phyloP scores from a whole-genome alignment of 2,888 invertebrate species.

The Sinopyrophorus schimmeli region DNA sequence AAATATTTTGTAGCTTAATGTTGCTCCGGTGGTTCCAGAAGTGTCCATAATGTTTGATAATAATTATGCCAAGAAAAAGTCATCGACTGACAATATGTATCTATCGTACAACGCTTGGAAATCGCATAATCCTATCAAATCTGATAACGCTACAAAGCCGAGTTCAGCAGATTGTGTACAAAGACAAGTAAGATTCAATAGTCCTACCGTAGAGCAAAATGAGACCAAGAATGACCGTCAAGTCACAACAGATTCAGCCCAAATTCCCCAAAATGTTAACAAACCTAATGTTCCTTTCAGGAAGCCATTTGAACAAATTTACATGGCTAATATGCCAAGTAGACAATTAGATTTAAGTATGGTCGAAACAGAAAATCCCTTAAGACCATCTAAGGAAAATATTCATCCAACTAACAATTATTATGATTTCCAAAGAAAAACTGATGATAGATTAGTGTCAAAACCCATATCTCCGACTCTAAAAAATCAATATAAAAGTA shows the following conservation, averaged over 20 bases:
- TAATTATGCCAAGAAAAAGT: background rate
- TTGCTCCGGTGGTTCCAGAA: constrained; percentile 48
- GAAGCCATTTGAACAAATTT: constrained; percentile 50
- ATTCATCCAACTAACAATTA: constrained; percentile 11
- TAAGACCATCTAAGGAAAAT: no score
- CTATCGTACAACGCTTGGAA: constrained; percentile 41
- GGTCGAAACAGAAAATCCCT: no score
- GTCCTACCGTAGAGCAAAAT: no score
- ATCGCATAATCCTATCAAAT: constrained; percentile 32
- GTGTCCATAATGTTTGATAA: constrained; percentile 46
- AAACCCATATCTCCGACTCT: background rate
- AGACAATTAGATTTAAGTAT: constrained; percentile 52
- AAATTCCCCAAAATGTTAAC: background rate
- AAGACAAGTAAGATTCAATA: constrained; percentile 52
- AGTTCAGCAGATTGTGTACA: constrained; percentile 34
- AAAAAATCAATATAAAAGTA: background rate
- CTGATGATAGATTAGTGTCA: background rate
- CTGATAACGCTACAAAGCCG: constrained; percentile 11
- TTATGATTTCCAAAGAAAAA: no score
- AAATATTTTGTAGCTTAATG: constrained; percentile 6
- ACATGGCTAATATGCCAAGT: constrained; percentile 53
- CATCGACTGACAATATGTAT: constrained; percentile 18
- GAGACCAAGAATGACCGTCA: constrained; percentile 6
- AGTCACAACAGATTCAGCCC: background rate
- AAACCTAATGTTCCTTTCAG: constrained; percentile 7